Conservation (phyloP, 2,888 invertebrate genomes). For the Lepidocyrtinus sp. region DNA sequence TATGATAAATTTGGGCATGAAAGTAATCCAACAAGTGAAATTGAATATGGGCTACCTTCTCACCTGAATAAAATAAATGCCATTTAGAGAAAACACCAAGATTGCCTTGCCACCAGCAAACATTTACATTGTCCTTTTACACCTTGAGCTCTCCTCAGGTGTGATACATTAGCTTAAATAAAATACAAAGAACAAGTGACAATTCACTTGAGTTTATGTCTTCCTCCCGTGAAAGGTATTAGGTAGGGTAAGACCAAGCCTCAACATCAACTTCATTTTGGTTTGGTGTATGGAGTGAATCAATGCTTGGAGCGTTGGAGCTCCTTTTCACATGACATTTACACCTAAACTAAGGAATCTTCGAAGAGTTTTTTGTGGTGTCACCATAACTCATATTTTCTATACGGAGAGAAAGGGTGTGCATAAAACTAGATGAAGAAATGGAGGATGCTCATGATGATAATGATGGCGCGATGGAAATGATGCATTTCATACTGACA, state of each 20-base stretch:
- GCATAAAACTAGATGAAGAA: not conserved
- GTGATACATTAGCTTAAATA: not conserved
- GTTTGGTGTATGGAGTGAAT: conserved; percentile 11
- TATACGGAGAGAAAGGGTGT: not conserved
- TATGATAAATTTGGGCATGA: not conserved
- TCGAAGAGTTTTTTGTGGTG: conserved; percentile 26
- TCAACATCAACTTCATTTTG: not conserved
- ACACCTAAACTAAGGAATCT: conserved; percentile 21
- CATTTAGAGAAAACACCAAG: not conserved
- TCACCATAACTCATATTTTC: conserved; percentile 51
- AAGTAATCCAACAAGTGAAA: conserved; percentile 32
- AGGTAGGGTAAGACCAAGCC: conserved; percentile 36
- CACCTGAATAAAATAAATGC: not conserved
- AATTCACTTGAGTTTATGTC: conserved; percentile 35
- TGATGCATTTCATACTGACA: conserved; percentile 50
- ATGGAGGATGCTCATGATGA: conserved; percentile 24
- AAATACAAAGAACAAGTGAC: conserved; percentile 35
- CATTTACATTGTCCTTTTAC: not conserved
- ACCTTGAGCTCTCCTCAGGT: too few species aligned
- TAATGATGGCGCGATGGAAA: too few species aligned
- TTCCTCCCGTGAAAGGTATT: conserved; percentile 15
- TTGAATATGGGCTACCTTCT: conserved; percentile 26
- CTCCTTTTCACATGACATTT: conserved; percentile 24
- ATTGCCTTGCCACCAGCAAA: not conserved
- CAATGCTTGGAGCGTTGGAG: too few species aligned